These are phyloP conservation scores for Pemphigus obesinymphae DNA, from an alignment of 1,140 invertebrate genomes.

Conservation along the genomic window DNA sequence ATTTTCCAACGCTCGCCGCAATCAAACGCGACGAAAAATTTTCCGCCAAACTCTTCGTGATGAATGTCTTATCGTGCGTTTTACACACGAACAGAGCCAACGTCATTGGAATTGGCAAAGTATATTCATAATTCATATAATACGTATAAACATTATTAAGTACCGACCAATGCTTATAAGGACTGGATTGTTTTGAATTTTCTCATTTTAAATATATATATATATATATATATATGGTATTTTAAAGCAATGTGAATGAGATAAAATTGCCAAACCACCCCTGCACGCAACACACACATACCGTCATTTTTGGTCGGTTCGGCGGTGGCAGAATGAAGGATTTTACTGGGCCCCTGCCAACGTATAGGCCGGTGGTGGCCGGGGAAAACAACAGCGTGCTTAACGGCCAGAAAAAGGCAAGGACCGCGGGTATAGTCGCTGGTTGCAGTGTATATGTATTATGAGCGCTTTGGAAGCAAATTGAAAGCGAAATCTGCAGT, in stretches of 20 bases:
- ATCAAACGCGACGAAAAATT: too few species aligned
- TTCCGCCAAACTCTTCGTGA: not conserved
- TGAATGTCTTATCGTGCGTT: not conserved
- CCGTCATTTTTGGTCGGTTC: not conserved
- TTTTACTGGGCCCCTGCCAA: constrained; percentile 19
- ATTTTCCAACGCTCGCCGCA: too few species aligned
- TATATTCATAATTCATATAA: not conserved
- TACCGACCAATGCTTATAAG: not conserved
- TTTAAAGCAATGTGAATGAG: not conserved
- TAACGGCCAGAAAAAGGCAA: constrained; percentile 34
- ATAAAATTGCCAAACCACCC: not conserved
- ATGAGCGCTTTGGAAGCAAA: constrained; percentile 32
- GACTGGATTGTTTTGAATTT: not conserved
- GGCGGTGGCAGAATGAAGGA: not conserved
- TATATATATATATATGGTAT: not conserved
- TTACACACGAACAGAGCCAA: not conserved
- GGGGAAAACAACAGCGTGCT: constrained; percentile 25
- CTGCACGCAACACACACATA: not conserved
- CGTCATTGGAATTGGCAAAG: not conserved
- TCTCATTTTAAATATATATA: not conserved
- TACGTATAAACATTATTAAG: not conserved
- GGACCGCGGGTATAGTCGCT: not conserved
- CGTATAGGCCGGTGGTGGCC: not conserved
- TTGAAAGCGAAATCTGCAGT: constrained; percentile 36
- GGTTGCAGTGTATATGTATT: not conserved